phyloP scores from a whole-genome alignment of 2,888 invertebrate species.

The Eudasyphora cyanicolor region DNA sequence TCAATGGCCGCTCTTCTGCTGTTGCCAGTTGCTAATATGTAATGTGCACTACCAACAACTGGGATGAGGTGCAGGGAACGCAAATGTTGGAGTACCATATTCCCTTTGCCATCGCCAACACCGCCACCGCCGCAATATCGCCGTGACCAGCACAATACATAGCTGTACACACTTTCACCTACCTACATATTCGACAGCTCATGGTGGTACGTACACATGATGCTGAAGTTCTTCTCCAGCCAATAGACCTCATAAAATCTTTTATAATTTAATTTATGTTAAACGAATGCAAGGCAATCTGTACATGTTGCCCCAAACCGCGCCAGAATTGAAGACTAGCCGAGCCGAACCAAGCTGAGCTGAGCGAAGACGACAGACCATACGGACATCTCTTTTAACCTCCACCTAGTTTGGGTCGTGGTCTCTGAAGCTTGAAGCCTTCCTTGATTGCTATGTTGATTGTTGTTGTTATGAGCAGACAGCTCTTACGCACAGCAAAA shows the following conservation, averaged over 20 bases:
- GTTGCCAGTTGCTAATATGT: neutral
- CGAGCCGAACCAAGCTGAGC: conserved; percentile 30
- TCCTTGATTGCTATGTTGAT: conserved; percentile 35
- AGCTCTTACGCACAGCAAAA: conserved; percentile 34
- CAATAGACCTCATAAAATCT: conserved; percentile 72
- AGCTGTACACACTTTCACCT: conserved; percentile 1
- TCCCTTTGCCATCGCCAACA: no score
- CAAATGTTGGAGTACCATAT: no score
- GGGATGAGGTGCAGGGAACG: neutral
- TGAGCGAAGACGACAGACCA: conserved; percentile 8
- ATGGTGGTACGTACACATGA: neutral
- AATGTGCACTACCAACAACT: neutral
- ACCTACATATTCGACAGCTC: neutral
- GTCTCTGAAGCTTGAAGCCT: neutral
- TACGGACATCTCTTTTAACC: conserved; percentile 52
- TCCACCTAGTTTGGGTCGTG: conserved; percentile 49
- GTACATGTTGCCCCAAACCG: conserved; percentile 2
- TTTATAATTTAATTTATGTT: conserved; percentile 79
- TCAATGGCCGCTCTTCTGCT: conserved; percentile 44
- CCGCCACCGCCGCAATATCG: no score
- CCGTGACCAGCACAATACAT: no score
- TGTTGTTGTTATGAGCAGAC: conserved; percentile 39
- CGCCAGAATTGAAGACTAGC: no score
- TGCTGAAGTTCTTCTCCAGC: neutral
- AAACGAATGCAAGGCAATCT: conserved; percentile 63